A percentile compares a stretch with the other conserved stretches of the same genome.
These are phyloP conservation scores for Coelogynopora nodosa DNA, from an alignment of 2,888 invertebrate species.

Conservation along the genomic window DNA sequence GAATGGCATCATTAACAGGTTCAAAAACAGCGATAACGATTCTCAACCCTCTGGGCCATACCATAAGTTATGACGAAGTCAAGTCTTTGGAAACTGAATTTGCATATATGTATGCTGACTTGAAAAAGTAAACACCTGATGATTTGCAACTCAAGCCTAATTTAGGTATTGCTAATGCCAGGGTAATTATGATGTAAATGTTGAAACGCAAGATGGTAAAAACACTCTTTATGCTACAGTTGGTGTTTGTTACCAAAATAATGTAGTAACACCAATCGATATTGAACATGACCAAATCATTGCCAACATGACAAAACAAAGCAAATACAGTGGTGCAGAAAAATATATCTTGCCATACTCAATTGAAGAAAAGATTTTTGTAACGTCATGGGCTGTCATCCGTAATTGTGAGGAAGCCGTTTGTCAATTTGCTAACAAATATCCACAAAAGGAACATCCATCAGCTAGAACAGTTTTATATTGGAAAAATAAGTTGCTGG, in stretches of 20 bases:
- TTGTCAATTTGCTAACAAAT: too few species aligned
- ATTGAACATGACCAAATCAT: too few species aligned
- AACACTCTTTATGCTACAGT: conserved; percentile 2
- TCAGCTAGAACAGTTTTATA: neutral
- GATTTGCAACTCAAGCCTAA: conserved; percentile 26
- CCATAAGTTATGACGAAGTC: neutral
- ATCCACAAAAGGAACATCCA: neutral
- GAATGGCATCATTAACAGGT: neutral
- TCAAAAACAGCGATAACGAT: neutral
- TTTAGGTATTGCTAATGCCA: conserved; percentile 39
- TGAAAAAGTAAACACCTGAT: conserved; percentile 42
- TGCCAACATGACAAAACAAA: too few species aligned
- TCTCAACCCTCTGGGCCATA: neutral
- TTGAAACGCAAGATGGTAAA: conserved; percentile 1
- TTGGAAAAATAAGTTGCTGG: neutral
- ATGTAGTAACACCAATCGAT: neutral
- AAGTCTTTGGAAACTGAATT: conserved; percentile 14
- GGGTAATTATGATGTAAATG: conserved; percentile 45
- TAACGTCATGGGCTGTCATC: too few species aligned
- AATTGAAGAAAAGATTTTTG: too few species aligned
- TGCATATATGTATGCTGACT: neutral
- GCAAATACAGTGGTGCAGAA: too few species aligned
- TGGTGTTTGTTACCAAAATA: conserved; percentile 14
- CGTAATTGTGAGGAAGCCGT: too few species aligned
- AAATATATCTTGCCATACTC: neutral